These are phyloP conservation scores for Temnothorax ravouxi DNA, from an alignment of 2,888 invertebrate species.

Conservation along the genomic window DNA sequence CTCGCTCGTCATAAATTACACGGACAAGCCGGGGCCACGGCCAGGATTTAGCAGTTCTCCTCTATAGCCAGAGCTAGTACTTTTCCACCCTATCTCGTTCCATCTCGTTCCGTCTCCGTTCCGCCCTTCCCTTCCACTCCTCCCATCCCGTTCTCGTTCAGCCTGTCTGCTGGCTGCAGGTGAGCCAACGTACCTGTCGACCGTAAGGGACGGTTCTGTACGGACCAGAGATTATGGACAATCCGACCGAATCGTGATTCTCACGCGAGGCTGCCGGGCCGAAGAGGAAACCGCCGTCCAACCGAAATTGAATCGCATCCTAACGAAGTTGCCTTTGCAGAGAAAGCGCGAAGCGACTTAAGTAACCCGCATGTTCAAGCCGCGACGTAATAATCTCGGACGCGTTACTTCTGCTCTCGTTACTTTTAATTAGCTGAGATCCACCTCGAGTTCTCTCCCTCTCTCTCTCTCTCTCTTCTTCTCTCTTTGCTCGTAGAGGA, in stretches of 20 bases:
- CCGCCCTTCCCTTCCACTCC: constrained; percentile 48
- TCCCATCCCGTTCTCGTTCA: constrained; percentile 30
- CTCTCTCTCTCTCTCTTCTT: not conserved
- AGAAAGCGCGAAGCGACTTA: constrained; percentile 49
- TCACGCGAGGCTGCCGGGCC: constrained; percentile 30
- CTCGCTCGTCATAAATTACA: constrained; percentile 82
- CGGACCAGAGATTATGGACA: constrained; percentile 64
- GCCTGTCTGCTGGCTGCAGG: constrained; percentile 64
- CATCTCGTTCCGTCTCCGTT: constrained; percentile 52
- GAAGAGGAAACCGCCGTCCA: constrained; percentile 45
- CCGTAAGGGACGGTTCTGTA: constrained; percentile 60
- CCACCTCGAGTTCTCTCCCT: not conserved
- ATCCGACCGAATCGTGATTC: constrained; percentile 63
- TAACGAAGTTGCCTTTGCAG: constrained; percentile 51
- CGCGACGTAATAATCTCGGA: constrained; percentile 52
- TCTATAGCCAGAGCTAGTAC: constrained; percentile 66
- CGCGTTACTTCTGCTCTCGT: constrained; percentile 50
- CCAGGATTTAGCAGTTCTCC: constrained; percentile 78
- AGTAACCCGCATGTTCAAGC: constrained; percentile 46
- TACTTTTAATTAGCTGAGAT: constrained; percentile 48
- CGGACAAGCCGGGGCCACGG: constrained; percentile 74
- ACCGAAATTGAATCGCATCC: constrained; percentile 52
- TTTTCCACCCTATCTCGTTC: constrained; percentile 69
- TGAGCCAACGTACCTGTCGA: constrained; percentile 64
- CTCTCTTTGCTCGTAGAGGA: too few relatives aligned